A percentile compares a stretch with the other conserved stretches of the same genome.
These are phyloP conservation scores for Coecobrya sp. DNA, from an alignment of 2,888 invertebrate genomes.

Conservation along the genomic window DNA sequence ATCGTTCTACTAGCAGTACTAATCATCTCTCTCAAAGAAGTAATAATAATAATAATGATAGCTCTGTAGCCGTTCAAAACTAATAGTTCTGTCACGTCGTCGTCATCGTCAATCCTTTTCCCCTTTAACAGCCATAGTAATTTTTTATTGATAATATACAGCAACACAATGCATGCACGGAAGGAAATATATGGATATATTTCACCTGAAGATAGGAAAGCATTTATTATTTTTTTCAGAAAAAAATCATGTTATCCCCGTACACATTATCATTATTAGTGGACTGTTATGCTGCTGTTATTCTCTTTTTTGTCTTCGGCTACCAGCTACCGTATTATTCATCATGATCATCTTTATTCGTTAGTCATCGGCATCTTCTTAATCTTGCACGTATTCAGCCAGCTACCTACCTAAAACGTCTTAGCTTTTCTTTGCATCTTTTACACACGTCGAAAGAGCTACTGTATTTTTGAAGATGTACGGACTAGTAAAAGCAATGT, in stretches of 20 bases:
- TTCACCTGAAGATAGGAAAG: conserved; percentile 4
- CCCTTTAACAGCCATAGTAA: not conserved
- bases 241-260: not conserved
- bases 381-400: not conserved
- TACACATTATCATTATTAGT: conserved; percentile 51
- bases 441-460: not conserved
- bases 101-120: conserved; percentile 80
- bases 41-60: conserved; percentile 84
- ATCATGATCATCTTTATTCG: conserved; percentile 37
- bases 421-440: not conserved
- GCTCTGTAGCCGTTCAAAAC: conserved; percentile 86
- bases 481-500: not conserved
- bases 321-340: conserved; percentile 6
- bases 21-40: conserved; percentile 54
- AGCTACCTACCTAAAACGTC: too few species aligned
- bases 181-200: conserved; percentile 7
- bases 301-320: not conserved
- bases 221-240: not conserved
- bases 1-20: conserved; percentile 19
- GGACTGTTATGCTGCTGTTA: conserved; percentile 6
- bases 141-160: conserved; percentile 50
- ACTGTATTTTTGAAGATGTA: not conserved
- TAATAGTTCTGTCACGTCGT: conserved; percentile 87
- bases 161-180: not conserved
- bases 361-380: conserved; percentile 33